Evolutionary conservation across 2,113 vertebrate species (phyloP).

Genomic region (Semnornis frantzii): DNA sequence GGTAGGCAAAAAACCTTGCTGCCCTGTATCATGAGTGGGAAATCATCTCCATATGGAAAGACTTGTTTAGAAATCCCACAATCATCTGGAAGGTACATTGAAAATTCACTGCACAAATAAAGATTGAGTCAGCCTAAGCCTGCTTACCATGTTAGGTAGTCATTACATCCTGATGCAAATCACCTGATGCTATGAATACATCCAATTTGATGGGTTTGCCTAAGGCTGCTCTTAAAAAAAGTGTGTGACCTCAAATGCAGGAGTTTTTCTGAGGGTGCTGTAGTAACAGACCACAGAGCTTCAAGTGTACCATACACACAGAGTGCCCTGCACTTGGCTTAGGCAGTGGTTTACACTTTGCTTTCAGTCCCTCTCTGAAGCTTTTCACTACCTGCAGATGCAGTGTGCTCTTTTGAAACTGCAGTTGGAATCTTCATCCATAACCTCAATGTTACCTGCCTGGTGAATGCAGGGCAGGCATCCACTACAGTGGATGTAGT

Average conservation of each 20-base stretch:
- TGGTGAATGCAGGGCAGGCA: no score
- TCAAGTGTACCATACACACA: rapidly evolving
- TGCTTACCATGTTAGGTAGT: not conserved
- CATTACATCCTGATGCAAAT: not conserved
- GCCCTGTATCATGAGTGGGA: not conserved
- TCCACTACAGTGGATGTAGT: no score
- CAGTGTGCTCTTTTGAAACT: not conserved
- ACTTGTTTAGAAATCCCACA: not conserved
- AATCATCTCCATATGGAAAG: not conserved
- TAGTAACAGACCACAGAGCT: not conserved
- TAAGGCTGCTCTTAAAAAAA: not conserved
- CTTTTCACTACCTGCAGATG: not conserved
- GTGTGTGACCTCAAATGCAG: not conserved
- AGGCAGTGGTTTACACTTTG: not conserved
- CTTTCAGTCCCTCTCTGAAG: rapidly evolving
- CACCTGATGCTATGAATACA: rapidly evolving
- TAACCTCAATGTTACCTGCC: not conserved
- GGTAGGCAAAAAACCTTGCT: not conserved
- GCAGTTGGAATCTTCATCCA: not conserved
- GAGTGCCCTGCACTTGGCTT: not conserved
- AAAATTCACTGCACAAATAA: not conserved
- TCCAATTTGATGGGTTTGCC: not conserved
- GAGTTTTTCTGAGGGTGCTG: not conserved
- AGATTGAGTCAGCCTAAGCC: not conserved
- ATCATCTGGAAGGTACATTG: not conserved